Base-by-base conservation (phyloP, 35 echinoderm and acorn worm genomes). In the Strongylocentrotus purpuratus region DNA sequence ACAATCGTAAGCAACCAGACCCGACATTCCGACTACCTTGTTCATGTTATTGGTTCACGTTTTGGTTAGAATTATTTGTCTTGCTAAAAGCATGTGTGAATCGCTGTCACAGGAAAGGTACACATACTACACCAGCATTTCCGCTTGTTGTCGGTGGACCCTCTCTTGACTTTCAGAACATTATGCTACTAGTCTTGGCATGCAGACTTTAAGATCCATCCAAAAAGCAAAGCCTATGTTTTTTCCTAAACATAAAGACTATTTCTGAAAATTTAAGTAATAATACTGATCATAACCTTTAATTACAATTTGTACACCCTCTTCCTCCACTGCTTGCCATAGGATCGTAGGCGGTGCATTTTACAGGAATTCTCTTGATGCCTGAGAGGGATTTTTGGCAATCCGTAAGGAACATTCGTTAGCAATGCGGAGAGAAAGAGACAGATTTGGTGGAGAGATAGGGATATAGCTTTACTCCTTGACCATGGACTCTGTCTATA, bases 371-470 rank as follows among this genome's bases (percentile, higher is more conserved):
- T 78, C 65, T n/a, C 7, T 22, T 78, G 25, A 28, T 78, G 65
- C 65, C 65, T n/a, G 28, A 78, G 65, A 78, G 20, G 65, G 28
- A 78, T 78, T 78, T 59, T 78, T 78, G 65, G 65, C 65, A 78
- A n/a, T 78, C 65, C 22, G 4, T 28, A 78, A n/a, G 61, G 61
- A 71, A 71, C 61, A 71, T 71, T 71, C 61, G 25, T 25, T 71
- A 71, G 17, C 25, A 78, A 78, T 78, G 22, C 28, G 65, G 65
- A 78, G 50, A 55, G 50, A 55, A 15, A 55, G 50, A 55, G 65
- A 78, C 65, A 78, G 65, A 78, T 78, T 78, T 78, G 65, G 65
- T 78, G 65, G 65, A 78, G 65, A 78, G 65, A 78, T 78, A 78
- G 65, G 20, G 65, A 78, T 78, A n/a, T 78, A n/a, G 65, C 28